Evolutionary conservation across 2,888 invertebrate species (phyloP), one percentile per base, ranked within the genome.

Genomic region (Embidobia sp.): DNA sequence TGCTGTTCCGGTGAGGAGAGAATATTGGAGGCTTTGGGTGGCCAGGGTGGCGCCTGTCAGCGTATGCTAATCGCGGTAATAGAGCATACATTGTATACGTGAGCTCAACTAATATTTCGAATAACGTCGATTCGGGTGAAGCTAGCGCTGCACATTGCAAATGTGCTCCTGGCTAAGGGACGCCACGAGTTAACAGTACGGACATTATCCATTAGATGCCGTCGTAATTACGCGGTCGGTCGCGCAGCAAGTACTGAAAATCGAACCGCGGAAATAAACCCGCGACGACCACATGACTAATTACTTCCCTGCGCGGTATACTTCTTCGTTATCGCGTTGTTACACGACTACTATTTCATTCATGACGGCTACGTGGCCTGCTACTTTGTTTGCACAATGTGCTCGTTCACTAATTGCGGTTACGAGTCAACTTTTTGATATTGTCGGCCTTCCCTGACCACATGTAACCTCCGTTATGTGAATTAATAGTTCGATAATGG

Each of bases 31-130:
- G 66, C 26, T 22, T n/a, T 27, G 59, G 82, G 77, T 61, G 79
- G 77, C 49, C 74, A 57, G 78, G 70, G 80, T 80, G 80, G 81
- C 81, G 82, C 80, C 87, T 87, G 87, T 88, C 87, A 86, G 82
- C 86, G 87, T 87, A 87, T 87, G 88, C 87, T 88, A 87, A 88
- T 88, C 87, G 86, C 83, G 81, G 84, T 87, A 88, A 88, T 88
- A 88, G 87, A 85, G 82, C 85, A 83, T 85, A 82, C 85, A 84
- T 83, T 85, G 86, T 85, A 72, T 78, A 64, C 79, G 77, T 79
- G 81, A 77, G 78, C 79, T 79, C 78, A 69, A 83, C 80, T 86
- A 85, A 87, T 87, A 86, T 87, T 86, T 86, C 85, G 86, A 82
- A 85, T 85, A 86, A 86, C 84, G 84, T 85, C 83, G 85, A 85